Evolutionary conservation across 35 echinoderm and acorn worm genomes (phyloP), one percentile per base, ranked within the genome.

Genomic region (Hemicentrotus pulcherrimus): DNA sequence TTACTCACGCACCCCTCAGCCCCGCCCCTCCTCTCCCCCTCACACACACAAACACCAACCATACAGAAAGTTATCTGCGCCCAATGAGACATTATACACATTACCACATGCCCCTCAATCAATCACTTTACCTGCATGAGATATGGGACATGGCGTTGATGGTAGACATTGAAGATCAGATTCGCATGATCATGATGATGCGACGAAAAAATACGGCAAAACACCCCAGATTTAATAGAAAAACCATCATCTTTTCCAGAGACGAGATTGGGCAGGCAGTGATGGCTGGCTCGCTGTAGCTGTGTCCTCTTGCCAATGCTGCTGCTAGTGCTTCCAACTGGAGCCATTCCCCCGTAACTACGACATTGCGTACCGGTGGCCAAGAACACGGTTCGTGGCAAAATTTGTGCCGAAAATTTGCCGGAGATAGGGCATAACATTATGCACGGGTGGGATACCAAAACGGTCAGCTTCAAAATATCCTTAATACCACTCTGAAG

Each of bases 321-420:
- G 22, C 2, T 78, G 65, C 19, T 28, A 28, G 65, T 78, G 65
- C 19, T n/a, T 4, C 18, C 19, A 78, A n/a, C 9, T 4, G 65
- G 6, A 15, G 65, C 65, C 24, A 78, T 6, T 78, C 65, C 65
- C n/a, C 65, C 22, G 24, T n/a, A 22, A 28, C 65, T 78, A 22
- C 65, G n/a, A 22, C 65, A 78, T 22, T 78, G 65, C 28, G 65
- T 22, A 28, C 65, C 65, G 65, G 6, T 6, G 19, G n/a, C 65
- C 19, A 22, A 78, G 28, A 6, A 7, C 65, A 78, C 65, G 2
- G 61, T 78, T 8, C 65, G 65, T 18, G 65, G 65, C 65, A 78
- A 78, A 78, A 78, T 78, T n/a, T 78, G 65, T 22, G 65, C 65
- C 22, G 65, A 78, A 78, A 78, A 78, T 78, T 78, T 78, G 65